Base-by-base conservation (phyloP, 2,797 vertebrate genomes). In the Girardinus metallicus region DNA sequence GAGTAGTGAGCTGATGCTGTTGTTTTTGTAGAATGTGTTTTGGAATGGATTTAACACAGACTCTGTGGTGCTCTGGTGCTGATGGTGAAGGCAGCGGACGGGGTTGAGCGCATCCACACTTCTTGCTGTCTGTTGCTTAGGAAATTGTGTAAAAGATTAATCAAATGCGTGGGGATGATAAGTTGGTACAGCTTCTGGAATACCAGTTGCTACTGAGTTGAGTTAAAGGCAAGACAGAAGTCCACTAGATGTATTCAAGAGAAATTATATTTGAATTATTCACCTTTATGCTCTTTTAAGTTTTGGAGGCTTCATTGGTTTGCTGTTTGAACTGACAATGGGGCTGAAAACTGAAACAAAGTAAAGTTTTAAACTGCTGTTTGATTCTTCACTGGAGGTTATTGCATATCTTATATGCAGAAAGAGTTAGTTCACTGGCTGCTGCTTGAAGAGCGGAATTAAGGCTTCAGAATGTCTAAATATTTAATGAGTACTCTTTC, bases 401-500 rank as follows among this genome's bases (percentile, higher is more conserved):
- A 26, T 41, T 39, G 18, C 39, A 10, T 68, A 2, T 57, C 62
- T 36, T 39, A 66, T 66, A 7, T 39, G 7, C 62, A 9, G 21
- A 39, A 66, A 66, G 34, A 66, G 16, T 66, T 6, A 39, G 36
- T 39, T 1, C 18, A 21, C 1, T 39, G 62, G 15, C 36, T 75
- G 76, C 41, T 73, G 73, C 29, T 53, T 41, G 13, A 34, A 66
- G 29, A 79, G 66, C 12, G 26, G 23, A 60, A 31, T 26, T 36
- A 1, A 51, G 51, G 78, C 74, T 71, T 68, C 31, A 81, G 62
- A 81, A 62, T 15, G 15, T 11, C 26, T 83, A 47, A 81, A 91
- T 86, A 83, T 86, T 85, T 85, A 36, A 90, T 83, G 77, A 80
- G 26, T 29, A 9, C 2, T 5, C 72, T 51, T 73, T 73, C 46